Percentiles rank a stretch among this genome's conserved stretches.
Conservation (phyloP, 2,797 vertebrate species). For the Aplochiton taeniatus region DNA sequence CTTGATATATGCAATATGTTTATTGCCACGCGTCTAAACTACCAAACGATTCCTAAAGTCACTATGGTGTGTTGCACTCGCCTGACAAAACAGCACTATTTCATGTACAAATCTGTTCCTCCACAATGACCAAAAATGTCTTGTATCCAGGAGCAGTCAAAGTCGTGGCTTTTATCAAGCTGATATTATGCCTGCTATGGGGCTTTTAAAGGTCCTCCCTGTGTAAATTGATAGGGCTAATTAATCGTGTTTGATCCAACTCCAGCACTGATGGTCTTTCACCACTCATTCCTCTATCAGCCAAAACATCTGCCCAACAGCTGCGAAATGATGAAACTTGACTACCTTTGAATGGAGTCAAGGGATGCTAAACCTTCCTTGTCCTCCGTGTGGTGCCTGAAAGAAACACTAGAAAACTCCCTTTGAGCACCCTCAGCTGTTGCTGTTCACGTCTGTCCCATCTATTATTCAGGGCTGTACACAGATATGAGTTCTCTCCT, state of each 20-base stretch:
- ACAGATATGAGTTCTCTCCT: constrained; percentile 21
- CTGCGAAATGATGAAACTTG: constrained; percentile 40
- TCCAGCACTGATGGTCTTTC: constrained; percentile 19
- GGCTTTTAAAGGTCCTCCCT: constrained; percentile 47
- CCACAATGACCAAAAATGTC: not conserved
- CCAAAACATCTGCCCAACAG: constrained; percentile 64
- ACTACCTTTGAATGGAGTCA: constrained; percentile 38
- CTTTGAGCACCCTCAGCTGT: constrained; percentile 54
- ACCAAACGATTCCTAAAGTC: too few species aligned
- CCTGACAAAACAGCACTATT: too few species aligned
- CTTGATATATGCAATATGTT: too few species aligned
- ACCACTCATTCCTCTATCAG: constrained; percentile 16
- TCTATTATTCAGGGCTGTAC: constrained; percentile 60
- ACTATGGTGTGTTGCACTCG: too few species aligned
- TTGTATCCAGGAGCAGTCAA: not conserved
- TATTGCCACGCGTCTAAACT: too few species aligned
- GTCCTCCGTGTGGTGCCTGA: constrained; percentile 33
- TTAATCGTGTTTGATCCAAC: constrained; percentile 43
- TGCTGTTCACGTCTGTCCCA: constrained; percentile 29
- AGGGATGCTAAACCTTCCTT: constrained; percentile 33
- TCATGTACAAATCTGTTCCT: not conserved
- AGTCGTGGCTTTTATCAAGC: constrained; percentile 5
- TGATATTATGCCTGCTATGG: constrained; percentile 27
- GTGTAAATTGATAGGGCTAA: constrained; percentile 32
- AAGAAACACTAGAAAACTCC: constrained; percentile 50